Evolutionary conservation across 2,888 invertebrate genomes (phyloP), one percentile per base, ranked within the genome.

Genomic region (Cephus nigrinus): DNA sequence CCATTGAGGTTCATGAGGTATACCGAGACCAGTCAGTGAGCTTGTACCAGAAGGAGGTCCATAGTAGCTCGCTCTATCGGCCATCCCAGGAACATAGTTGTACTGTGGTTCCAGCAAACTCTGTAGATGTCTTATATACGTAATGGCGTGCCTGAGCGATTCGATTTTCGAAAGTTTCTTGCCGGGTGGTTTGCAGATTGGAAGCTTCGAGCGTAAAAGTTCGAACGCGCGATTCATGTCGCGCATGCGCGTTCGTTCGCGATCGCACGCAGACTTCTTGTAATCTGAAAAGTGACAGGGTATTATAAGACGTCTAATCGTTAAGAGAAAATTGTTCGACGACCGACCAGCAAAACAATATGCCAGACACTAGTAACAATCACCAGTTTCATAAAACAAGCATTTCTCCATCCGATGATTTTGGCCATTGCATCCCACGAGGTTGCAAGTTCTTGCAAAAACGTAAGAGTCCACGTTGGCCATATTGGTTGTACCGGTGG

Each of bases 111-210:
- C 93, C 77, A 95, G 88, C 86, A 94, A 92, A 81, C 93, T 93
- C 89, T 96, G 95, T 83, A 96, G 91, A 86, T 96, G 95, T 40
- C 95, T 93, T 84, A 96, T 96, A 90, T 96, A 96, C 83, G 95
- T 95, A 80, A 96, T 96, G 69, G 96, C 96, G 92, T 92, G 96
- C 95, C 96, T 94, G 23, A 97, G 93, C 69, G 96, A 95, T 88
- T 97, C 97, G 82, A 97, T 97, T 92, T 97, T 97, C 23, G 96
- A 96, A 85, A 97, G 94, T 89, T 97, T 97, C 90, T 97, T 97
- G 81, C 97, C 97, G 30, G 96, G 95, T 0, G 96, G 96, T 86
- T 96, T 96, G 75, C 95, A 95, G 84, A 95, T 94, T 0, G 96
- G 96, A 82, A 97, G 90, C 88, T 95, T 95, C 72, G 95, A 94